Conservation (phyloP, 2,888 invertebrate genomes). For the Mimumesa dahlbomi region DNA sequence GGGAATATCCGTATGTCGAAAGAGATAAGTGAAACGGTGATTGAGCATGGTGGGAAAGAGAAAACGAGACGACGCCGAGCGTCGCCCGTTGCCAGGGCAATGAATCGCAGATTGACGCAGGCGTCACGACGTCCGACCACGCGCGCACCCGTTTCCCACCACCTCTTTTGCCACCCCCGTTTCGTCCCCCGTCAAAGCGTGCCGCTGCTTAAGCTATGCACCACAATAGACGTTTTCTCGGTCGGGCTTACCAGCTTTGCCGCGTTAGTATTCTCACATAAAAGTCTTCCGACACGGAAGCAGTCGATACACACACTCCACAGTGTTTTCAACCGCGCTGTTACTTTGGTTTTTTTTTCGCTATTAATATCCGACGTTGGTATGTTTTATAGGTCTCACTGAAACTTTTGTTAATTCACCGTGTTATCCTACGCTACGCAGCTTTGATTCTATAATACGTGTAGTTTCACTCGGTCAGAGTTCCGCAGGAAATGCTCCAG, state of each 20-base stretch:
- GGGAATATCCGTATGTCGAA: constrained; percentile 55
- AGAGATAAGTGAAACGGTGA: constrained; percentile 55
- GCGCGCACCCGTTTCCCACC: constrained; percentile 52
- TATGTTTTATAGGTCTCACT: too few relatives aligned
- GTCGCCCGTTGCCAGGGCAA: constrained; percentile 75
- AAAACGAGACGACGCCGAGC: constrained; percentile 53
- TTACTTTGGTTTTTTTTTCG: too few relatives aligned
- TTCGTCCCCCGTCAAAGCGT: constrained; percentile 49
- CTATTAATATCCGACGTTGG: too few relatives aligned
- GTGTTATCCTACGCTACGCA: too few relatives aligned
- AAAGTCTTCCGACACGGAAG: constrained; percentile 28
- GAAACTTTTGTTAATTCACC: too few relatives aligned
- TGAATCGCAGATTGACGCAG: constrained; percentile 76
- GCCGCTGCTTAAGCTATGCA: constrained; percentile 62
- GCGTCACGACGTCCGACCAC: constrained; percentile 65
- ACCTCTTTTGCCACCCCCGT: constrained; percentile 18
- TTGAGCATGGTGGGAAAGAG: constrained; percentile 45
- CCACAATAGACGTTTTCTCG: constrained; percentile 54
- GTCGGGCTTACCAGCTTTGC: constrained; percentile 53
- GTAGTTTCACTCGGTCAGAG: too few relatives aligned
- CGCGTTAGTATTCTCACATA: constrained; percentile 58
- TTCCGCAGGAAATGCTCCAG: too few relatives aligned
- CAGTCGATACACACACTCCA: constrained; percentile 1
- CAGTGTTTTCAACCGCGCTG: too few relatives aligned
- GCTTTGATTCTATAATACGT: too few relatives aligned